Evolutionary conservation across 2,888 invertebrate species (phyloP).

Genomic region (Sipha maydis): DNA sequence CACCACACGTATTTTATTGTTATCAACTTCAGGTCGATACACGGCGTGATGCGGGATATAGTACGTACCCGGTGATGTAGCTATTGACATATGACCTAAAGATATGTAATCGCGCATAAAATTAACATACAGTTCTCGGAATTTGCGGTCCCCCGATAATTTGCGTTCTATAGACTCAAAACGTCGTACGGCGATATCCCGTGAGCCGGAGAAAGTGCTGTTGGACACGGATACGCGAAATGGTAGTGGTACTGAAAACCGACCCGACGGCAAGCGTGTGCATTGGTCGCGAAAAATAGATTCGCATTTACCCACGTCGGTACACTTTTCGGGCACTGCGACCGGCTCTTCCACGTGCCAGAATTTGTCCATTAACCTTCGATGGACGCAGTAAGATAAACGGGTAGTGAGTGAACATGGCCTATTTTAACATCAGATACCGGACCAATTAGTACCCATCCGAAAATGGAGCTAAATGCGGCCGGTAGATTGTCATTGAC

Average conservation of each 20-base stretch:
- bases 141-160: not conserved
- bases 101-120: too few relatives aligned
- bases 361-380: slow-evolving; percentile 3
- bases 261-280: not conserved
- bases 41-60: slow-evolving; percentile 3
- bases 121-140: too few relatives aligned
- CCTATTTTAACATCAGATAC: too few relatives aligned
- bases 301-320: not conserved
- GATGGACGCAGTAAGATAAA: not conserved
- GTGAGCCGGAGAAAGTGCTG: not conserved
- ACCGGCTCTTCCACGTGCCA: slow-evolving; percentile 8
- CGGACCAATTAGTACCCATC: too few relatives aligned
- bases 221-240: not conserved
- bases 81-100: not conserved
- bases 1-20: too few relatives aligned
- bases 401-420: not conserved
- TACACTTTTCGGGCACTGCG: not conserved
- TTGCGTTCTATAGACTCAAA: not conserved
- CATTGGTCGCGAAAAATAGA: not conserved
- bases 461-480: too few relatives aligned
- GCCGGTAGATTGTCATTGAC: too few relatives aligned
- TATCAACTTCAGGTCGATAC: not conserved
- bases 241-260: too few relatives aligned
- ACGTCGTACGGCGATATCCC: not conserved
- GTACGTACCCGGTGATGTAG: not conserved